Conservation (phyloP, 1,140 invertebrate genomes). For the Ephestia elutella region DNA sequence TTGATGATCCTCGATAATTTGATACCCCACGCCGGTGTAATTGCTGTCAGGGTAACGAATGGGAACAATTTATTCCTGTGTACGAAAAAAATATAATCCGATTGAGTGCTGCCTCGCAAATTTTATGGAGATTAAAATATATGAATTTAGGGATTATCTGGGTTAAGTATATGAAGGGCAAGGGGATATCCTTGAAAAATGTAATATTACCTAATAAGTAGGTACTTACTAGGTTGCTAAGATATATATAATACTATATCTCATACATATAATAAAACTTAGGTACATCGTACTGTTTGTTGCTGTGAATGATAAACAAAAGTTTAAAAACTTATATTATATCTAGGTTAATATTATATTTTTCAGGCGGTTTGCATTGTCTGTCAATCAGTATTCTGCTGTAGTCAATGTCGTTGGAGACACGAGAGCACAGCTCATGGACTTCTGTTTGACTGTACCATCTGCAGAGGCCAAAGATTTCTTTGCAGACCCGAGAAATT, state of each 20-base stretch:
- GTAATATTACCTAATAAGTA: no score
- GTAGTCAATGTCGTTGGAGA: constrained; percentile 55
- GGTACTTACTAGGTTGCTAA: no score
- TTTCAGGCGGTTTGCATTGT: constrained; percentile 59
- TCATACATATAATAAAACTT: no score
- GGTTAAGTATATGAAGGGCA: no score
- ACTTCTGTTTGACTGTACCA: constrained; percentile 57
- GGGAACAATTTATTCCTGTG: neutral
- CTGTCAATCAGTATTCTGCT: constrained; percentile 67
- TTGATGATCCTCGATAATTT: constrained; percentile 1
- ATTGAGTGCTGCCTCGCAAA: neutral
- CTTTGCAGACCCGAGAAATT: constrained; percentile 45
- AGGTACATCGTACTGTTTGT: no score
- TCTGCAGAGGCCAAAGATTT: constrained; percentile 53
- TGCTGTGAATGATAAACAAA: no score
- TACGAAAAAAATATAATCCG: neutral
- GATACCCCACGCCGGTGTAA: neutral
- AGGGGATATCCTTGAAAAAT: no score
- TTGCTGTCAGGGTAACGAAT: neutral
- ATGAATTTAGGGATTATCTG: no score
- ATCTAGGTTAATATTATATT: neutral
- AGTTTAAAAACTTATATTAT: no score
- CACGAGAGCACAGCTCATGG: constrained; percentile 57
- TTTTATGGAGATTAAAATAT: no score
- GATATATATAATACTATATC: no score